Evolutionary conservation across 2,797 vertebrate genomes (phyloP).

Genomic region (Manis javanica): DNA sequence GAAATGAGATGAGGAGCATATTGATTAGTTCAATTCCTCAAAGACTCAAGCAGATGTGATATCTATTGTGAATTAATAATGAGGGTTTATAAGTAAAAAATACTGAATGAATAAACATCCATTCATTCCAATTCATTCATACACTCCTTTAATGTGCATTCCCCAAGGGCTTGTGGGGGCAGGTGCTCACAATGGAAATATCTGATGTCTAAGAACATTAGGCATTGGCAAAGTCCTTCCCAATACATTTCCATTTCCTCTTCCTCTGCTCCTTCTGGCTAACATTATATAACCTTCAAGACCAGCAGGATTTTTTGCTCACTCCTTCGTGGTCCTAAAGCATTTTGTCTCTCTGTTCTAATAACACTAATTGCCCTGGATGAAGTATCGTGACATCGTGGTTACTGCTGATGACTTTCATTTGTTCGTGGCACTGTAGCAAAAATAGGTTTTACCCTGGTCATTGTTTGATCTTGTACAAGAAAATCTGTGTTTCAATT

Average conservation of each 20-base stretch:
- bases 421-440: neutral
- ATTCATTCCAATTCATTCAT: conserved; percentile 50
- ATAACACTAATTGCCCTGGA: neutral
- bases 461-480: neutral
- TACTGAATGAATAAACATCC: conserved; percentile 61
- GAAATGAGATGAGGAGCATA: conserved; percentile 59
- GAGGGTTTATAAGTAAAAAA: conserved; percentile 63
- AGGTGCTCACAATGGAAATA: neutral
- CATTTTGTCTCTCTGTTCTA: neutral
- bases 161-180: neutral
- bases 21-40: conserved; percentile 72
- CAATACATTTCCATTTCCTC: neutral
- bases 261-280: neutral
- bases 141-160: conserved; percentile 20
- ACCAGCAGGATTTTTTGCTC: neutral
- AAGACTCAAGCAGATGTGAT: conserved; percentile 66
- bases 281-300: neutral
- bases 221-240: neutral
- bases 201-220: neutral
- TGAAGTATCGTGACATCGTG: neutral
- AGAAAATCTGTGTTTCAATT: neutral
- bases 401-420: neutral
- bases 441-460: neutral
- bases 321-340: neutral
- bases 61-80: conserved; percentile 80